phyloP scores from a whole-genome alignment of 2,113 vertebrate genomes.

The Channa argus region DNA sequence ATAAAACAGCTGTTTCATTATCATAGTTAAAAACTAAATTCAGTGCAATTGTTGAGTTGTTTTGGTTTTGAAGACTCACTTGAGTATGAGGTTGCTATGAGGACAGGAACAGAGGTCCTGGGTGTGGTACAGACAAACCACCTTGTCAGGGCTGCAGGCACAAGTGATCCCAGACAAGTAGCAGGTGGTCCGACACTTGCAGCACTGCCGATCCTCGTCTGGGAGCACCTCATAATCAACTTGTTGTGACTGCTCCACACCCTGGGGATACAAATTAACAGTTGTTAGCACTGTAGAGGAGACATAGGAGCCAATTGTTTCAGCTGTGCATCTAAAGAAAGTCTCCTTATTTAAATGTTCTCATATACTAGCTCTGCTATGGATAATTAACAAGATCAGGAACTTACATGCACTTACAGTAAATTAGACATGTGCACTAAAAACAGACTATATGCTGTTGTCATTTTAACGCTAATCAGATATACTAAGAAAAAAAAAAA shows the following conservation, averaged over 20 bases:
- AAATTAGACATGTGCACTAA: neutral
- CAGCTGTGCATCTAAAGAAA: slow-evolving; percentile 24
- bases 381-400: neutral
- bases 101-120: slow-evolving; percentile 91
- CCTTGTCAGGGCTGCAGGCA: slow-evolving; percentile 86
- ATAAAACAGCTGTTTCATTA: neutral
- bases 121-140: slow-evolving; percentile 92
- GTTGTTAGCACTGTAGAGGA: slow-evolving; percentile 32
- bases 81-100: slow-evolving; percentile 85
- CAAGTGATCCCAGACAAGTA: slow-evolving; percentile 96
- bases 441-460: neutral
- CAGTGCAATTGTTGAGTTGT: slow-evolving; percentile 9
- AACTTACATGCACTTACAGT: neutral
- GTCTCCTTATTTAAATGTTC: neutral
- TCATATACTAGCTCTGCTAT: neutral
- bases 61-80: slow-evolving; percentile 83
- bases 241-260: slow-evolving; percentile 87
- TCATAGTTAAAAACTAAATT: neutral
- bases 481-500: neutral
- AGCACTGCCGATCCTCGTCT: slow-evolving; percentile 95
- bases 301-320: slow-evolving; percentile 16
- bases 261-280: slow-evolving; percentile 80
- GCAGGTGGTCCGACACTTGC: slow-evolving; percentile 95
- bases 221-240: slow-evolving; percentile 92
- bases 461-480: neutral